These are phyloP conservation scores for Myrmecophaga tridactyla DNA, from an alignment of 2,113 vertebrate genomes.

Conservation along the genomic window DNA sequence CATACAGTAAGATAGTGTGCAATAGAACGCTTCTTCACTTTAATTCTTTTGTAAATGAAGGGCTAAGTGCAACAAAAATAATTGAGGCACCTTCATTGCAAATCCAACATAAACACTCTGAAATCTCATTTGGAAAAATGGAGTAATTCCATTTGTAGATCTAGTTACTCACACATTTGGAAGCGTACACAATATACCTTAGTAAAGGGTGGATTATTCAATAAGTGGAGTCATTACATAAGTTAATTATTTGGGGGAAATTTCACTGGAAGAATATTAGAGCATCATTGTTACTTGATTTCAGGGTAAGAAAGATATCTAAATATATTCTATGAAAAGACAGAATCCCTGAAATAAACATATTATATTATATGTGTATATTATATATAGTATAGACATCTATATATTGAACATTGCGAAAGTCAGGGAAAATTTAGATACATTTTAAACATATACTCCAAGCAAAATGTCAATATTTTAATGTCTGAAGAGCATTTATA, in stretches of 20 bases:
- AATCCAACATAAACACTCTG: neutral
- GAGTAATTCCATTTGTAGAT: neutral
- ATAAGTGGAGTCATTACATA: neutral
- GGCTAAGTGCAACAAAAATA: neutral
- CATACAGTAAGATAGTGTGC: neutral
- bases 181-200: neutral
- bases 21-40: neutral
- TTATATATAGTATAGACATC: neutral
- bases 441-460: neutral
- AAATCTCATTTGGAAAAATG: neutral
- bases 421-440: neutral
- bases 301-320: neutral
- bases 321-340: neutral
- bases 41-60: neutral
- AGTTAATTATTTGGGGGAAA: neutral
- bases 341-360: neutral
- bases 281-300: neutral
- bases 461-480: neutral
- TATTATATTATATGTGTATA: neutral
- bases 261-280: neutral
- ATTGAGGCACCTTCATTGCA: neutral
- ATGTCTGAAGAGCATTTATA: neutral
- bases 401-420: neutral
- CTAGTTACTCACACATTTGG: neutral
- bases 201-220: neutral